Evolutionary conservation across 2,888 invertebrate species (phyloP).

Genomic region (Amaurobius ferox): DNA sequence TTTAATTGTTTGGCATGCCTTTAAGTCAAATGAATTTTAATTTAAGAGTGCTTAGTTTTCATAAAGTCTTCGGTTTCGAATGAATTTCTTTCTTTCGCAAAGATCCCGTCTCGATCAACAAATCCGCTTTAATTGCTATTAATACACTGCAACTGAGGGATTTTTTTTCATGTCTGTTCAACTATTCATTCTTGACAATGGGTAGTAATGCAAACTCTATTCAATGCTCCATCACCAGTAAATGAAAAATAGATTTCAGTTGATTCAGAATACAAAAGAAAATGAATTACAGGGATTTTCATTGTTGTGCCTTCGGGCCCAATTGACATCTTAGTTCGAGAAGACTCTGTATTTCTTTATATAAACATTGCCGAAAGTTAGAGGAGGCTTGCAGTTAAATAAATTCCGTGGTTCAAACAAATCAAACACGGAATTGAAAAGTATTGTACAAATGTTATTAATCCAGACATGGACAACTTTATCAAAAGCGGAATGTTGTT

Average conservation of each 20-base stretch:
- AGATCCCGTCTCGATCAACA: slow-evolving; percentile 44
- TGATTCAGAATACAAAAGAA: slow-evolving; percentile 21
- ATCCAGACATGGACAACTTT: too few species aligned
- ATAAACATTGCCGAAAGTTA: too few species aligned
- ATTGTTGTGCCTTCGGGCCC: neutral
- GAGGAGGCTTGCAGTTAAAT: too few species aligned
- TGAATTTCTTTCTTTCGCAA: slow-evolving; percentile 31
- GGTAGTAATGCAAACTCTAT: slow-evolving; percentile 23
- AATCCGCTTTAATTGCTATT: slow-evolving; percentile 45
- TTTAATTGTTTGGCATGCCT: slow-evolving; percentile 56
- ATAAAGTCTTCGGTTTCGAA: neutral
- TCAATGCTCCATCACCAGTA: slow-evolving; percentile 10
- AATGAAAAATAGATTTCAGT: slow-evolving; percentile 27
- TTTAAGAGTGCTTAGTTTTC: slow-evolving; percentile 47
- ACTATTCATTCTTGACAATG: slow-evolving; percentile 25
- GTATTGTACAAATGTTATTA: too few species aligned
- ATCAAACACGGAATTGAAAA: too few species aligned
- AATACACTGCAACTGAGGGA: slow-evolving; percentile 26
- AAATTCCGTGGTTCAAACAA: too few species aligned
- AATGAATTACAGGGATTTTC: neutral
- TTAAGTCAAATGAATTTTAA: slow-evolving; percentile 65
- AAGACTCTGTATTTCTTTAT: too few species aligned
- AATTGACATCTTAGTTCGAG: too few species aligned
- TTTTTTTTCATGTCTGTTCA: neutral
- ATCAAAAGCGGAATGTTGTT: too few species aligned